Evolutionary conservation across 1,140 invertebrate genomes (phyloP).

Genomic region (Contarinia nasturtii): DNA sequence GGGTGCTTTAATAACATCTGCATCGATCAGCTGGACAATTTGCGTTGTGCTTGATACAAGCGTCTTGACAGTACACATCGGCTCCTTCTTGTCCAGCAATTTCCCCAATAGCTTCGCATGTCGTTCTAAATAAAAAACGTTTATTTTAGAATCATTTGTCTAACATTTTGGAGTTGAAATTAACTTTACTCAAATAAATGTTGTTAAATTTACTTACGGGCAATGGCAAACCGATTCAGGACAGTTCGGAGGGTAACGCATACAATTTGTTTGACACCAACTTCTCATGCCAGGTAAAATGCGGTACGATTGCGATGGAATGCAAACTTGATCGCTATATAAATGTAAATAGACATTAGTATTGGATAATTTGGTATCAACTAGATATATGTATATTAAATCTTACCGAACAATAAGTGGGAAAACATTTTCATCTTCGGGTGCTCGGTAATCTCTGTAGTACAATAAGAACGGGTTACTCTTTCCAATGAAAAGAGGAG

Average conservation of each 20-base stretch:
- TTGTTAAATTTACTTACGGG: slow-evolving; percentile 44
- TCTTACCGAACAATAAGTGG: slow-evolving; percentile 52
- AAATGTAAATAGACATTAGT: too few species aligned
- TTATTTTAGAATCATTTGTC: not conserved
- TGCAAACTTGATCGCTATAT: slow-evolving; percentile 51
- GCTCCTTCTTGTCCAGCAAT: slow-evolving; percentile 47
- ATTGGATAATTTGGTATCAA: too few species aligned
- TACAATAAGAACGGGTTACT: slow-evolving; percentile 54
- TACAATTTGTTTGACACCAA: slow-evolving; percentile 70
- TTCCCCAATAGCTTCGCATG: slow-evolving; percentile 59
- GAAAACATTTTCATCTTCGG: slow-evolving; percentile 35
- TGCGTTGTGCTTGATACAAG: slow-evolving; percentile 54
- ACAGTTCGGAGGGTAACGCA: slow-evolving; percentile 69
- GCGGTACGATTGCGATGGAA: slow-evolving; percentile 37
- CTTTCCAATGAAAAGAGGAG: slow-evolving; percentile 37
- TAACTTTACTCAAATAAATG: too few species aligned
- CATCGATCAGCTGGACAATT: slow-evolving; percentile 51
- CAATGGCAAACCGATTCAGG: slow-evolving; percentile 51
- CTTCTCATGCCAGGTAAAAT: slow-evolving; percentile 48
- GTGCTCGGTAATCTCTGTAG: slow-evolving; percentile 39
- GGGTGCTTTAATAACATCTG: slow-evolving; percentile 38
- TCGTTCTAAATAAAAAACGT: slow-evolving; percentile 34
- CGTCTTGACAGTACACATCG: slow-evolving; percentile 64
- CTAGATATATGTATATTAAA: too few species aligned
- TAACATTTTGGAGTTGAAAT: not conserved